A percentile compares a stretch with the other conserved stretches of the same genome.
phyloP scores from a whole-genome alignment of 2,113 vertebrate species.

The Trinectes maculatus region DNA sequence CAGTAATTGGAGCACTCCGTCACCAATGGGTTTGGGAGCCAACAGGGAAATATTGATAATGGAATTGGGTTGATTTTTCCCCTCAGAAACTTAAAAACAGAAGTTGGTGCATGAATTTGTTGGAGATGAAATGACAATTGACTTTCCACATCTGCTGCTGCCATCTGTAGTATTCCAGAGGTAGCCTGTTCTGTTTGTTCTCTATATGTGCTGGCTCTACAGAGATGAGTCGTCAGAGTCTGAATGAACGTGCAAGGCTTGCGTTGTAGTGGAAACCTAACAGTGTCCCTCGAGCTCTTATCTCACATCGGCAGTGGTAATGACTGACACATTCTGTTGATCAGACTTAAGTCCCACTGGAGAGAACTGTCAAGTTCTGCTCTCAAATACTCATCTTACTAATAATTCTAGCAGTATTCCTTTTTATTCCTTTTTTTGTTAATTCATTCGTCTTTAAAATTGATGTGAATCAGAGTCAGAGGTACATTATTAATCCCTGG shows the following conservation, averaged over 20 bases:
- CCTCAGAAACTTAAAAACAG: slow-evolving; percentile 22
- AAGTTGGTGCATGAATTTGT: slow-evolving; percentile 40
- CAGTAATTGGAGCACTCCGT: slow-evolving; percentile 26
- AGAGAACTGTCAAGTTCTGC: slow-evolving; percentile 27
- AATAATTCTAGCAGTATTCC: background rate
- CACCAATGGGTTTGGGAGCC: slow-evolving; percentile 29
- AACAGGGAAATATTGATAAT: slow-evolving; percentile 47
- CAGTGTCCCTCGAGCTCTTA: slow-evolving; percentile 45
- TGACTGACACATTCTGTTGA: slow-evolving; percentile 58
- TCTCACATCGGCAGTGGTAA: slow-evolving; percentile 58
- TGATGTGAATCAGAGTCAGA: too few relatives aligned
- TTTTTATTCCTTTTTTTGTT: background rate
- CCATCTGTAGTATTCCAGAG: slow-evolving; percentile 42
- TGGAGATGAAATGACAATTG: slow-evolving; percentile 35
- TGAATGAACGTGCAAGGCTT: slow-evolving; percentile 23
- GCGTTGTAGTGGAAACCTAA: slow-evolving; percentile 56
- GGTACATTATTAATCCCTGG: too few relatives aligned
- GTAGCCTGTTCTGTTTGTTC: slow-evolving; percentile 39
- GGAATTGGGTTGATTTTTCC: slow-evolving; percentile 18
- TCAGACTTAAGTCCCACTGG: slow-evolving; percentile 50
- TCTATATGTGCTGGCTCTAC: slow-evolving; percentile 55
- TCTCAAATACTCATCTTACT: slow-evolving; percentile 56
- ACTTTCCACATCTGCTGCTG: slow-evolving; percentile 38
- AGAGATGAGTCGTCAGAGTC: slow-evolving; percentile 21
- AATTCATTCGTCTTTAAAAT: background rate